These are phyloP conservation scores for Erebia ligea DNA, from an alignment of 2,888 invertebrate genomes.

Conservation along the genomic window DNA sequence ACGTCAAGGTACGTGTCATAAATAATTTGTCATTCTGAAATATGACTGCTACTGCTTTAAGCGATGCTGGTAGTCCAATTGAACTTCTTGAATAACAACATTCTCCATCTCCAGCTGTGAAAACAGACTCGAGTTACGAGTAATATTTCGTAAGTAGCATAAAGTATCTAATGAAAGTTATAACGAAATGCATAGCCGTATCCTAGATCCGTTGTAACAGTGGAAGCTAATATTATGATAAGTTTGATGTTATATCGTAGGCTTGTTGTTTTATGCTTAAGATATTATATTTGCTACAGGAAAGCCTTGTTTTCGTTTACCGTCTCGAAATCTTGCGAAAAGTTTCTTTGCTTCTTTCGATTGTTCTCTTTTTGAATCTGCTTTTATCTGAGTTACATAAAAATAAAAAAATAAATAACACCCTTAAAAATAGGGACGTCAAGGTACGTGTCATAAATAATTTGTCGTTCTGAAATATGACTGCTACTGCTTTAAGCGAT, in stretches of 20 bases:
- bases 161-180: conserved; percentile 8
- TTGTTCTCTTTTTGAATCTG: background rate
- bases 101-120: conserved; percentile 48
- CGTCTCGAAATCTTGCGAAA: conserved; percentile 16
- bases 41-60: too few relatives aligned
- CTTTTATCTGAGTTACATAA: too few relatives aligned
- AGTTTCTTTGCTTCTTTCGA: too few relatives aligned
- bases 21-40: too few relatives aligned
- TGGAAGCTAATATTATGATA: conserved; percentile 29
- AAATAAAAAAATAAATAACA: too few relatives aligned
- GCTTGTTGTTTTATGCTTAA: conserved; percentile 31
- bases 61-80: background rate
- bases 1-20: too few relatives aligned
- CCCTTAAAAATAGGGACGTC: too few relatives aligned
- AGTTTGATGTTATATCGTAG: conserved; percentile 30
- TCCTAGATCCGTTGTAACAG: background rate
- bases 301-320: conserved; percentile 17
- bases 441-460: too few relatives aligned
- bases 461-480: too few relatives aligned
- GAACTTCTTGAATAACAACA: background rate
- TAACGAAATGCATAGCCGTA: conserved; percentile 7
- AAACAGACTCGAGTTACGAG: conserved; percentile 8
- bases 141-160: conserved; percentile 17
- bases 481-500: too few relatives aligned
- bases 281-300: conserved; percentile 24